Conservation (phyloP, 2,888 invertebrate species). For the Mystacides longicornis region DNA sequence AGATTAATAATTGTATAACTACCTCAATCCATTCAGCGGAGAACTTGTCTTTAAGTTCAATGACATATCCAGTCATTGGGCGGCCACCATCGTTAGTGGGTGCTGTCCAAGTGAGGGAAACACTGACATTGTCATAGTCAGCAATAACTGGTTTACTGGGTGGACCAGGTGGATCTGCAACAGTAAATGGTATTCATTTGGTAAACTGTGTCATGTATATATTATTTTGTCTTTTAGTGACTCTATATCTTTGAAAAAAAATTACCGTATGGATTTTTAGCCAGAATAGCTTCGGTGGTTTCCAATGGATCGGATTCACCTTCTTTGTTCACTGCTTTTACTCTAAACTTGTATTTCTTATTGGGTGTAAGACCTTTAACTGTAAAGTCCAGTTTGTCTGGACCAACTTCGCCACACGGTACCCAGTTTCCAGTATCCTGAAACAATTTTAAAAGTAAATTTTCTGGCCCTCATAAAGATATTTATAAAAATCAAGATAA, state of each 20-base stretch:
- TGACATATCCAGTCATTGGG: conserved; percentile 79
- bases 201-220: no score
- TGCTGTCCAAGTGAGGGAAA: conserved; percentile 82
- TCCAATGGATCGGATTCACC: conserved; percentile 95
- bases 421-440: conserved; percentile 91
- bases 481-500: no score
- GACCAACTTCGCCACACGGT: conserved; percentile 87
- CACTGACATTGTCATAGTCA: conserved; percentile 91
- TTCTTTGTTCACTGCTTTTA: conserved; percentile 94
- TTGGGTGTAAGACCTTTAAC: conserved; percentile 88
- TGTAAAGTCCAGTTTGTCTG: conserved; percentile 71
- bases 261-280: conserved; percentile 94
- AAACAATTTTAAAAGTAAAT: no score
- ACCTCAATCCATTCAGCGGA: conserved; percentile 75
- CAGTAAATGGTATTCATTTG: no score
- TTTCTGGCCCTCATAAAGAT: no score
- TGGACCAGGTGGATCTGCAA: conserved; percentile 73
- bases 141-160: conserved; percentile 87
- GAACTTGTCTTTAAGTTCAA: conserved; percentile 88
- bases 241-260: no score
- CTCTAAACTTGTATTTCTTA: conserved; percentile 96
- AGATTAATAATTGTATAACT: conserved; percentile 2
- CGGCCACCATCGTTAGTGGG: conserved; percentile 88
- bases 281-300: conserved; percentile 78
- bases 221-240: no score